Evolutionary conservation across 2,797 vertebrate genomes (phyloP), one percentile per base, ranked within the genome.

Genomic region (Xyrichtys novacula): DNA sequence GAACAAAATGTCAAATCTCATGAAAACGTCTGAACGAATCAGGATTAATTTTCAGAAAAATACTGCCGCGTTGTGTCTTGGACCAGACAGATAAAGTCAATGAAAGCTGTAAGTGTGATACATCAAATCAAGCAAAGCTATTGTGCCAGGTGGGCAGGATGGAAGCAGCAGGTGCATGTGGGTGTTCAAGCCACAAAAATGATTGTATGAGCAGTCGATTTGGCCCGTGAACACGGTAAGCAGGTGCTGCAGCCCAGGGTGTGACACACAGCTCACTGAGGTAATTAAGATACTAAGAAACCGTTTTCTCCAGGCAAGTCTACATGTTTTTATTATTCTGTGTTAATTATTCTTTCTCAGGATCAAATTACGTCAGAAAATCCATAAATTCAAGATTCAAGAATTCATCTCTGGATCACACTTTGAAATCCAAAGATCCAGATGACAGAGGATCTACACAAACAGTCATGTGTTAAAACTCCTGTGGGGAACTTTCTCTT

Each of bases 1-100:
- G 69, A 43, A 65, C 67, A 68, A 53, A 80, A 85, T 68, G 70
- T 65, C 52, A 83, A 60, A 84, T 70, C 65, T 64, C 62, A 66
- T 59, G 58, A 49, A 83, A 67, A 85, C 66, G 56, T 74, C 60
- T n/a, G n/a, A n/a, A n/a, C n/a, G n/a, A n/a, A n/a, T n/a, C n/a
- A n/a, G n/a, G n/a, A n/a, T n/a, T n/a, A n/a, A n/a, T n/a, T n/a
- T n/a, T 8, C 25, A 17, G 23, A n/a, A 14, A 39, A 5, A 39
- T 7, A 17, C 6, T 0, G 16, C 7, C 4, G 6, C 15, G 16
- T 22, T 22, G 19, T 43, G 40, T 43, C 11, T 9, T 19, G 7
- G 31, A 32, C 31, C 31, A 32, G n/a, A 40, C 7, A 40, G n/a
- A n/a, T n/a, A 19, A 16, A 2, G 48, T 32, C 36, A 43, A 15